A percentile compares a stretch with the other conserved stretches of the same genome.
Evolutionary conservation across 2,113 vertebrate species (phyloP).

Genomic region (Gavia stellata): DNA sequence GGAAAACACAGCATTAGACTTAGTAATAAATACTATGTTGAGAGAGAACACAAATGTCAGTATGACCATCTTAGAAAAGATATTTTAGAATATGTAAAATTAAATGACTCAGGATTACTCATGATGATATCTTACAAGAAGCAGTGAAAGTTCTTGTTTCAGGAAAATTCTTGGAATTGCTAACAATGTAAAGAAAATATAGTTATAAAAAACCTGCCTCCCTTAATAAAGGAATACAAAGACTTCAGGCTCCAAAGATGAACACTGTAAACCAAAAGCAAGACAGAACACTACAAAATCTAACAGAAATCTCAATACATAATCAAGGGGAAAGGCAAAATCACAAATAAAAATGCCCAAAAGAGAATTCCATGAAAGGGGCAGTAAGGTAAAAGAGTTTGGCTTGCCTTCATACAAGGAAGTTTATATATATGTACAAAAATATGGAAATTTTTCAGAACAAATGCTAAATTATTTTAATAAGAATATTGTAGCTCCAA

Average conservation of each 20-base stretch:
- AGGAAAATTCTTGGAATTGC: background rate
- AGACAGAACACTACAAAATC: background rate
- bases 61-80: constrained; percentile 43
- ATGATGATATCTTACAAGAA: background rate
- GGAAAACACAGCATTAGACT: background rate
- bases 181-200: background rate
- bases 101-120: constrained; percentile 58
- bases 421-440: background rate
- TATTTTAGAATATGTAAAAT: constrained; percentile 39
- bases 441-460: background rate
- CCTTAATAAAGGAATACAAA: background rate
- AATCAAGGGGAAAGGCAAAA: background rate
- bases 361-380: constrained; percentile 22
- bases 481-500: background rate
- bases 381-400: background rate
- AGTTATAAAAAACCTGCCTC: background rate
- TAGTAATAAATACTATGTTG: background rate
- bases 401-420: background rate
- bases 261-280: background rate
- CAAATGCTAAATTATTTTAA: background rate
- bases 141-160: background rate
- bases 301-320: background rate
- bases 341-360: background rate
- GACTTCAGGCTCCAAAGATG: background rate
- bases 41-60: constrained; percentile 52